phyloP scores from a whole-genome alignment of 2,888 invertebrate species.

The Drosophila conformis region DNA sequence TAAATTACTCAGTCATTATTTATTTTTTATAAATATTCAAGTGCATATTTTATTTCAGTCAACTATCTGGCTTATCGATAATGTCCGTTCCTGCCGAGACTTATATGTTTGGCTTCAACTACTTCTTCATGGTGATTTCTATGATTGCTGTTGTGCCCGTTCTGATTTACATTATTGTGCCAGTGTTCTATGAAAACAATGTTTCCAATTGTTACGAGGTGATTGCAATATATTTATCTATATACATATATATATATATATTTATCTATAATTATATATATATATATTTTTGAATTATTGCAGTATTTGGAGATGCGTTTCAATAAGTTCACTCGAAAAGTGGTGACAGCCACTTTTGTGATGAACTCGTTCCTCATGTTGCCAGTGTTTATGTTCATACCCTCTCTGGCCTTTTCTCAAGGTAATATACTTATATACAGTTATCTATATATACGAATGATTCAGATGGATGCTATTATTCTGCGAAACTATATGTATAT shows the following conservation, averaged over 20 bases:
- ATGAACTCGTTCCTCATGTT: conserved; percentile 76
- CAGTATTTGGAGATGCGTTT: conserved; percentile 84
- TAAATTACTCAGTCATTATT: neutral
- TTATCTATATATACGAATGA: neutral
- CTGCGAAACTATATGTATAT: too few species aligned
- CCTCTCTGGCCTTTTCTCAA: conserved; percentile 83
- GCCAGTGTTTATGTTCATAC: conserved; percentile 83
- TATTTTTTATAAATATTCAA: neutral
- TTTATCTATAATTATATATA: neutral
- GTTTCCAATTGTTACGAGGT: conserved; percentile 86
- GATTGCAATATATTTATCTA: conserved; percentile 22
- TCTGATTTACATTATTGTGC: conserved; percentile 84
- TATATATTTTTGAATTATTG: neutral
- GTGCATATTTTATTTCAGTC: conserved; percentile 78
- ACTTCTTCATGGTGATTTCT: conserved; percentile 83
- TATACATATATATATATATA: neutral
- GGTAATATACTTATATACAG: conserved; percentile 60
- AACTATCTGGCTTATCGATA: conserved; percentile 86
- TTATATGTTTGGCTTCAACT: conserved; percentile 86
- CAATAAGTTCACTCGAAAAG: conserved; percentile 75
- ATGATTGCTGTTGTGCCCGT: conserved; percentile 83
- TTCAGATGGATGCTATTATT: too few species aligned
- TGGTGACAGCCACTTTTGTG: conserved; percentile 81
- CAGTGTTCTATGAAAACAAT: conserved; percentile 86
- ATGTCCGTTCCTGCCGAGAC: conserved; percentile 86